Percentiles rank a stretch among this genome's conserved stretches.
These are phyloP conservation scores for Botia kubotai DNA, from an alignment of 2,797 vertebrate species.

Conservation along the genomic window DNA sequence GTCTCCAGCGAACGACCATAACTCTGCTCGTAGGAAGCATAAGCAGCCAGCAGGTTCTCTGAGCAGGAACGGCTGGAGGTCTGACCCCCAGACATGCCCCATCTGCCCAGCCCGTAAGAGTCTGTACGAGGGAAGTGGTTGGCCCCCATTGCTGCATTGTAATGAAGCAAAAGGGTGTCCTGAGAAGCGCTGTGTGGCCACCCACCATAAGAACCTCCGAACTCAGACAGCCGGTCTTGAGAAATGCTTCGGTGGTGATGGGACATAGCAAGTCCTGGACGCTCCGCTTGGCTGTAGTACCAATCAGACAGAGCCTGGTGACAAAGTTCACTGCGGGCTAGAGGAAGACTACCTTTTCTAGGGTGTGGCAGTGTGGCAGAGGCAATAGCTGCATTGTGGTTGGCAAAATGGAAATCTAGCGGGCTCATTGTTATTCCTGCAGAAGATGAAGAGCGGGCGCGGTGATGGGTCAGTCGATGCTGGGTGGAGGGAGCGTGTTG, in stretches of 20 bases:
- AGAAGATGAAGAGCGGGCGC: conserved; percentile 67
- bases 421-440: conserved; percentile 60
- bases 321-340: conserved; percentile 77
- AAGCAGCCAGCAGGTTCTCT: conserved; percentile 81
- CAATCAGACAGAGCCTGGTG: conserved; percentile 90
- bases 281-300: conserved; percentile 85
- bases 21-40: conserved; percentile 75
- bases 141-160: conserved; percentile 67
- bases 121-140: conserved; percentile 60
- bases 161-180: conserved; percentile 81
- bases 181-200: conserved; percentile 80
- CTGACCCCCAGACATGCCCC: conserved; percentile 45
- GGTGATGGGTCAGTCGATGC: conserved; percentile 49
- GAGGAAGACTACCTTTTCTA: conserved; percentile 61
- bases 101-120: conserved; percentile 66
- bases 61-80: conserved; percentile 78
- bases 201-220: conserved; percentile 38
- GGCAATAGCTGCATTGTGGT: conserved; percentile 81
- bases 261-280: conserved; percentile 75
- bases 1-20: conserved; percentile 85
- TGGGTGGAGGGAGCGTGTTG: conserved; percentile 19
- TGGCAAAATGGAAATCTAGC: conserved; percentile 79
- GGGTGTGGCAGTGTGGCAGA: conserved; percentile 71
- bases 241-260: conserved; percentile 85
- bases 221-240: conserved; percentile 83